phyloP scores from a whole-genome alignment of 2,797 vertebrate genomes.

The Acipenser oxyrinchus region DNA sequence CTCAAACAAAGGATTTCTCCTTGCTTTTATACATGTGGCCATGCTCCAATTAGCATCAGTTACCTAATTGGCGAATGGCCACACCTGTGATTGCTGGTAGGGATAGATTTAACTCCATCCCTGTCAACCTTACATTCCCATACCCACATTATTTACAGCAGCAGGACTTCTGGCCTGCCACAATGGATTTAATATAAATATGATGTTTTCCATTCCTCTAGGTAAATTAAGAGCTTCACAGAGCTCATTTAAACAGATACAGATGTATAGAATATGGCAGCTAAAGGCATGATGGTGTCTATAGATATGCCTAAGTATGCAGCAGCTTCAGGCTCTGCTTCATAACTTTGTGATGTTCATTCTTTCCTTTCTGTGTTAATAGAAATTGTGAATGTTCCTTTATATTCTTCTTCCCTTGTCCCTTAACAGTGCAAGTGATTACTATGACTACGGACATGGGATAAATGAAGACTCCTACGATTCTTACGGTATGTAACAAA shows the following conservation, averaged over 20 bases:
- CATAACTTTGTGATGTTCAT: background rate
- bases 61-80: no score
- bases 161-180: no score
- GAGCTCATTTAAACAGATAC: background rate
- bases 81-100: no score
- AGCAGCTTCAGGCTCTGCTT: background rate
- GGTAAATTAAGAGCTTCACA: background rate
- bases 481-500: constrained; percentile 79
- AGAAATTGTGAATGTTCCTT: background rate
- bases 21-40: no score
- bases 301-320: background rate
- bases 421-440: constrained; percentile 79
- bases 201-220: background rate
- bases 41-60: no score
- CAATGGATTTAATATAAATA: background rate
- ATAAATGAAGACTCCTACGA: constrained; percentile 81
- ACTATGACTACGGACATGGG: constrained; percentile 89
- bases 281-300: background rate
- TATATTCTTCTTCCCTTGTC: constrained; percentile 18
- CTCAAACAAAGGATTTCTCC: no score
- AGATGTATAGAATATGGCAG: background rate
- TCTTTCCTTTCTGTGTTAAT: constrained; percentile 18
- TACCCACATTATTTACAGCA: no score
- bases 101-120: no score
- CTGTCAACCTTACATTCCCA: no score